Percentiles rank a stretch among this genome's conserved stretches.
phyloP scores from a whole-genome alignment of 2,888 invertebrate genomes.

The Myathropa florea region DNA sequence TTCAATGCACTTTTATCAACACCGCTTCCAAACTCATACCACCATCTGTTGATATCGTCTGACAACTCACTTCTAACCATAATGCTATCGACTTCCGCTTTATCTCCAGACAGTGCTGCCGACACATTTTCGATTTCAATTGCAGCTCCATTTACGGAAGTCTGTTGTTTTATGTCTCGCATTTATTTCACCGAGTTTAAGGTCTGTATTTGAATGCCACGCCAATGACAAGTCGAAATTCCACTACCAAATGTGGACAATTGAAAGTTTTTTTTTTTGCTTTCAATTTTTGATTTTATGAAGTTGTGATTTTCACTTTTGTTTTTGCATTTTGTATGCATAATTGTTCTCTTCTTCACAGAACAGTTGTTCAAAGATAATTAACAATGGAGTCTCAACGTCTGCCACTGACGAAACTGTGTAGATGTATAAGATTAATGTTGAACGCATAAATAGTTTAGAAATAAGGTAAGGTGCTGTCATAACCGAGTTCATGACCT shows the following conservation, averaged over 20 bases:
- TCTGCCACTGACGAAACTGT: not conserved
- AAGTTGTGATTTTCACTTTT: not conserved
- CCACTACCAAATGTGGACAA: conserved; percentile 26
- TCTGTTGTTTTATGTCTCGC: not conserved
- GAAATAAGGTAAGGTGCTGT: not conserved
- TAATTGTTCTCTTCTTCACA: not conserved
- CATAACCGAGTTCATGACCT: not conserved
- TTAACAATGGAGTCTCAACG: not conserved
- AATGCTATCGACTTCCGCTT: conserved; percentile 10
- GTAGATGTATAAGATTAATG: not conserved
- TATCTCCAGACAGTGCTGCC: not conserved
- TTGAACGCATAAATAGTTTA: not conserved
- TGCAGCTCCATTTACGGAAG: conserved; percentile 6
- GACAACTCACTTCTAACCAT: not conserved
- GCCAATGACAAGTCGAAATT: conserved; percentile 21
- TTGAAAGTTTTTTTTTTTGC: conserved; percentile 33
- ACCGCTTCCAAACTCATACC: not conserved
- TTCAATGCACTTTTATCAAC: not conserved
- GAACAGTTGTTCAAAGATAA: not conserved
- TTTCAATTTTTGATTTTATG: not conserved
- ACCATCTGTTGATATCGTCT: not conserved
- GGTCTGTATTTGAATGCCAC: conserved; percentile 13
- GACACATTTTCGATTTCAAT: conserved; percentile 38
- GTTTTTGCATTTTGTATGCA: not conserved
- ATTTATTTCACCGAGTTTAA: not conserved